Base-by-base conservation (phyloP, 1,140 invertebrate species). In the Zaprionus ornatus region DNA sequence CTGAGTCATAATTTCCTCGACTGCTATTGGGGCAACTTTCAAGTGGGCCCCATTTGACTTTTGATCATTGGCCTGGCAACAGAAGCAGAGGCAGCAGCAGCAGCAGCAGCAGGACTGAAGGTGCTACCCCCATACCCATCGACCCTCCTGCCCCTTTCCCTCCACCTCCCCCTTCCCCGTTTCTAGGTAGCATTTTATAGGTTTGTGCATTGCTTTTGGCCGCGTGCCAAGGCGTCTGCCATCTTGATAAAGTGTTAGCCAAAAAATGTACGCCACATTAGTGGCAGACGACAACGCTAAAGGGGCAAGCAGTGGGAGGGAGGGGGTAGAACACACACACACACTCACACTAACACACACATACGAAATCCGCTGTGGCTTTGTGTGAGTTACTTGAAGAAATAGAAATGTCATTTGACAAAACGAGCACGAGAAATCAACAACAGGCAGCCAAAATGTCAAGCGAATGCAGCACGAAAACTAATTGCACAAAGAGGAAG, bases 211-310 rank as follows among this genome's bases (percentile, higher is more conserved):
- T 90, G 74, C 56, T 78, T 79, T 79, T 90, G 85, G 85, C 85
- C 50, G 12, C 17, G 21, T 66, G 75, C 85, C 85, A 88, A 88
- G 85, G 85, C 85, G 85, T 88, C 85, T 88, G 85, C 85, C 85
- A 88, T 88, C 85, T 88, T 88, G 85, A 88, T 88, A 88, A 90
- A 88, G 84, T 90, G 84, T 88, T 88, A 74, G 84, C 84, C 85
- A 88, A 88, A 88, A 88, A 88, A 90, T 82, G 81, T 90, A 88
- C 85, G 85, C 85, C 81, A 88, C 85, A 88, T 88, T 88, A 88
- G 85, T 90, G 84, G 81, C 84, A 76, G 85, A 85, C 73, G 67
- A 63, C 52, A 52, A 59, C 40, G 68, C 71, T 67, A 63, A 45
- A 17, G 50, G 54, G 42, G 40, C 23, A 40, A 13, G 35, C 3